phyloP scores from a whole-genome alignment of 2,797 vertebrate species.

The Coreius guichenoti region DNA sequence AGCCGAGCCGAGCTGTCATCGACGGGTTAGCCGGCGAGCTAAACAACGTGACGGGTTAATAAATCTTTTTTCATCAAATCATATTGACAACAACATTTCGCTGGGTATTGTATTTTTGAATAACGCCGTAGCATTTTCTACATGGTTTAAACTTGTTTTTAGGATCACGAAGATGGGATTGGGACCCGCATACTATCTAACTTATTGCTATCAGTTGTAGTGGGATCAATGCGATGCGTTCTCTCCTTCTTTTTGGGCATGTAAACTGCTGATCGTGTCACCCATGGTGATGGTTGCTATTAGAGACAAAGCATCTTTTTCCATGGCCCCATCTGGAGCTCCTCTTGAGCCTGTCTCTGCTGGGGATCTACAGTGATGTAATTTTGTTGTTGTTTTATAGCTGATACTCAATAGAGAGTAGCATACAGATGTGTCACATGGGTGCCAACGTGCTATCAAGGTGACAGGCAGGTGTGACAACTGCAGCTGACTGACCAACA shows the following conservation, averaged over 20 bases:
- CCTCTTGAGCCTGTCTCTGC: constrained; percentile 35
- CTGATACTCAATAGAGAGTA: neutral
- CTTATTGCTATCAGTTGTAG: neutral
- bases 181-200: neutral
- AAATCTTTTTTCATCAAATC: neutral
- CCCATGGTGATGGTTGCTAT: constrained; percentile 40
- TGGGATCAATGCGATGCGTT: neutral
- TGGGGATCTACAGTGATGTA: constrained; percentile 64
- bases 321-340: constrained; percentile 32
- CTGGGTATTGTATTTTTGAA: neutral
- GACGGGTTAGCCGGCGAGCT: constrained; percentile 40
- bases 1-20: constrained; percentile 50
- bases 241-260: neutral
- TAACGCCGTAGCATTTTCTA: neutral
- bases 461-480: constrained; percentile 51
- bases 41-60: neutral
- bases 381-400: constrained; percentile 3
- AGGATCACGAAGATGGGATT: neutral
- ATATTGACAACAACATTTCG: constrained; percentile 6
- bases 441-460: constrained; percentile 57
- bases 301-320: constrained; percentile 19
- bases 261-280: constrained; percentile 17
- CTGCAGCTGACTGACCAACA: constrained; percentile 67
- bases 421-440: constrained; percentile 63
- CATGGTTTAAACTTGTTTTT: neutral